Conservation (phyloP, 2,113 vertebrate genomes). For the Syngnathus floridae region DNA sequence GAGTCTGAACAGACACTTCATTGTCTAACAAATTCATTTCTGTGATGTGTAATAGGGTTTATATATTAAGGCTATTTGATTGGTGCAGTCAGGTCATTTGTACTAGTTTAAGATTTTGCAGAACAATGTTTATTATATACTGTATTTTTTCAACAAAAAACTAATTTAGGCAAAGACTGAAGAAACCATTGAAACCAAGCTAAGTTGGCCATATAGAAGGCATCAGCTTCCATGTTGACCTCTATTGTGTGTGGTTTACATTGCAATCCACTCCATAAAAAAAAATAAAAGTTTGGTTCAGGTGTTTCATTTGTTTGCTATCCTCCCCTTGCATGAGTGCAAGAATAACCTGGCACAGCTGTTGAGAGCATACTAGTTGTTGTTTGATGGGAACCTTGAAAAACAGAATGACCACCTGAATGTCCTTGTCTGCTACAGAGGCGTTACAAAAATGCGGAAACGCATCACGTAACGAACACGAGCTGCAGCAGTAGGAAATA, state of each 20-base stretch:
- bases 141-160: too few relatives aligned
- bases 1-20: too few relatives aligned
- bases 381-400: slow-evolving; percentile 2
- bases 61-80: too few relatives aligned
- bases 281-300: not conserved
- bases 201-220: not conserved
- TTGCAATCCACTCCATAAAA: not conserved
- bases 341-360: slow-evolving; percentile 3
- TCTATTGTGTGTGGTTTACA: slow-evolving; percentile 2
- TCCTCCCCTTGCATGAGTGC: not conserved
- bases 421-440: not conserved
- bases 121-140: too few relatives aligned
- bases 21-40: too few relatives aligned
- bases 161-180: too few relatives aligned
- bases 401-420: slow-evolving; percentile 1
- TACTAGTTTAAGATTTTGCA: too few relatives aligned
- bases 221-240: slow-evolving; percentile 2
- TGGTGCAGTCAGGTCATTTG: too few relatives aligned
- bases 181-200: not conserved
- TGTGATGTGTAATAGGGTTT: too few relatives aligned
- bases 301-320: not conserved
- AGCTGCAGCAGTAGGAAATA: not conserved
- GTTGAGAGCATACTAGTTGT: not conserved
- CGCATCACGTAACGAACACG: not conserved
- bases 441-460: not conserved